A percentile compares a stretch with the other conserved stretches of the same genome.
Evolutionary conservation across 2,797 vertebrate genomes (phyloP).

Genomic region (Phalanger gymnotis): DNA sequence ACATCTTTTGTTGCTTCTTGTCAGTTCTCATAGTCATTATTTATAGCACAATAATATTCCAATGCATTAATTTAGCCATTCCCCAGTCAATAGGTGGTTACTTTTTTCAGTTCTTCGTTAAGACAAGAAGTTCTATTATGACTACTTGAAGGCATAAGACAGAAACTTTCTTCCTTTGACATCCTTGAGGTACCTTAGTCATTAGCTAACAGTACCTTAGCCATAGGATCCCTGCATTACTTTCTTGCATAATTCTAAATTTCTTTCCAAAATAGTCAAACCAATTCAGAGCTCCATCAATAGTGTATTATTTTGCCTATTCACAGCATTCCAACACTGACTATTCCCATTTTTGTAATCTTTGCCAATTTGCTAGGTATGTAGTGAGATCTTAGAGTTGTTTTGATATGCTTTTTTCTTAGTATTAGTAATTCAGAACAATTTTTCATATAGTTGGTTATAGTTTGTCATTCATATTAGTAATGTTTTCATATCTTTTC

Average conservation of each 20-base stretch:
- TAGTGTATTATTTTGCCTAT: background rate
- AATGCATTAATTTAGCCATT: background rate
- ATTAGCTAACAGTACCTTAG: background rate
- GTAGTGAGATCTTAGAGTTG: too few species aligned
- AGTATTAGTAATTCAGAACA: too few species aligned
- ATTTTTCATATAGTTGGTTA: too few species aligned
- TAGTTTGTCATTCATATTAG: too few species aligned
- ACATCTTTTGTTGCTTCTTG: background rate
- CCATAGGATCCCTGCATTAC: background rate
- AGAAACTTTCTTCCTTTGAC: background rate
- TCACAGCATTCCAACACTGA: background rate
- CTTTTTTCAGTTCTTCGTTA: background rate
- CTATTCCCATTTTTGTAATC: background rate
- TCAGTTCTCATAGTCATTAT: background rate
- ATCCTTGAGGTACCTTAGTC: background rate
- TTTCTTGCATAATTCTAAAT: background rate
- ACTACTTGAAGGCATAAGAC: background rate
- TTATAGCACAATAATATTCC: background rate
- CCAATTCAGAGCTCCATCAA: too few species aligned
- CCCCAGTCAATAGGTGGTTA: background rate
- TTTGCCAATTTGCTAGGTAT: background rate
- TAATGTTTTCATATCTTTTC: background rate
- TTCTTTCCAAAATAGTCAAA: background rate
- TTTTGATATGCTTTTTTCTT: too few species aligned
- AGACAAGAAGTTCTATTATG: background rate